phyloP scores from a whole-genome alignment of 2,113 vertebrate species.

The Phylloscopus trochiloides region DNA sequence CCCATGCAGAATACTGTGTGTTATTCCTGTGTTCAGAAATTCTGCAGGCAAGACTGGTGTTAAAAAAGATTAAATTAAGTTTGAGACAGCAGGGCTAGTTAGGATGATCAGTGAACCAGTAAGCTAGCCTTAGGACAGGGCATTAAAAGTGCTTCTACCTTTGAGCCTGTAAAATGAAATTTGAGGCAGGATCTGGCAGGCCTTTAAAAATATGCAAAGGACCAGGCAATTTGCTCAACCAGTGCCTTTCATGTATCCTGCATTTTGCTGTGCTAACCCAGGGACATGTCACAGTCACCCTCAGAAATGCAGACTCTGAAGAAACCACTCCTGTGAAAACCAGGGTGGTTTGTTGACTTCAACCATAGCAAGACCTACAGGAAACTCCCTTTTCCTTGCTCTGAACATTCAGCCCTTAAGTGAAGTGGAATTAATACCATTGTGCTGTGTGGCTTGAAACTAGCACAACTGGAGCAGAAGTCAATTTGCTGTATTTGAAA shows the following conservation, averaged over 20 bases:
- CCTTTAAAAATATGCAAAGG: background rate
- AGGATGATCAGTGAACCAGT: background rate
- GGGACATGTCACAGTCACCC: background rate
- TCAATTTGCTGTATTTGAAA: conserved; percentile 66
- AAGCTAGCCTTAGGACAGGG: background rate
- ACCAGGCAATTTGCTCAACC: background rate
- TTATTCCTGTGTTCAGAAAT: background rate
- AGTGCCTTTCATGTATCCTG: background rate
- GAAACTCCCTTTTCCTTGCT: conserved; percentile 9
- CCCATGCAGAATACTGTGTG: background rate
- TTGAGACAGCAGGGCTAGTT: background rate
- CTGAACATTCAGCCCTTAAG: conserved; percentile 18
- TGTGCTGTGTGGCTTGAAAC: conserved; percentile 46
- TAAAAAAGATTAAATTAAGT: background rate
- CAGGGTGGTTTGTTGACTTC: background rate
- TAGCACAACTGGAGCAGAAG: conserved; percentile 60
- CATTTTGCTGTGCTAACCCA: background rate
- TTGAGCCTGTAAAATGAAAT: background rate
- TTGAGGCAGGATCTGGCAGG: background rate
- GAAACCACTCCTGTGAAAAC: background rate
- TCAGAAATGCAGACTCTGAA: background rate
- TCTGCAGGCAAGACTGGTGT: background rate
- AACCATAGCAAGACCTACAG: background rate
- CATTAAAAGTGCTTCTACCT: background rate
- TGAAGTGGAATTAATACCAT: conserved; percentile 48